Conservation (phyloP, 2,888 invertebrate genomes). For the Gisinianus flammeolus region DNA sequence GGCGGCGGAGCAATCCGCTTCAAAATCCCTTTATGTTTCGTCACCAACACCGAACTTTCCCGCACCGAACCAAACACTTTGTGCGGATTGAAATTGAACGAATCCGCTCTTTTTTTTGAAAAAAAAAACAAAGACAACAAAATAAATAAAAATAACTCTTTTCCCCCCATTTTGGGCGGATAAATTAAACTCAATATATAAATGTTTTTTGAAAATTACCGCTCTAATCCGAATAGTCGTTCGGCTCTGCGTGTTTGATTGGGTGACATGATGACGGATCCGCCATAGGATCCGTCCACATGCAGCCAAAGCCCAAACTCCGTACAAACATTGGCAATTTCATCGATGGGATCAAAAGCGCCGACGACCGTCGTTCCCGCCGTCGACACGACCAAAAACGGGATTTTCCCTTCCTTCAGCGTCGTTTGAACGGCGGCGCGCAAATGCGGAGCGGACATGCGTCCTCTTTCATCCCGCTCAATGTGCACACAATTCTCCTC, state of each 20-base stretch:
- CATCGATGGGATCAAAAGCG: slow-evolving; percentile 74
- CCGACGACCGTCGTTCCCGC: not conserved
- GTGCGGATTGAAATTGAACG: slow-evolving; percentile 17
- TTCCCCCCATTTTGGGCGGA: not conserved
- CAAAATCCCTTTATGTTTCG: not conserved
- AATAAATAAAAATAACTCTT: not conserved
- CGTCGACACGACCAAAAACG: not conserved
- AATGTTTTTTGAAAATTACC: slow-evolving; percentile 9
- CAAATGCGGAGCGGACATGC: not conserved
- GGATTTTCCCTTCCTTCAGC: not conserved
- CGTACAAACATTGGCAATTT: slow-evolving; percentile 76
- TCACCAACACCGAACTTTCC: not conserved
- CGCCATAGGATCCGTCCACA: slow-evolving; percentile 40
- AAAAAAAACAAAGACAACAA: not conserved
- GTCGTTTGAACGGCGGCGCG: not conserved
- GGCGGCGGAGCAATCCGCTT: not conserved
- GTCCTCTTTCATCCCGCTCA: not conserved
- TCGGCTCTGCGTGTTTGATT: not conserved
- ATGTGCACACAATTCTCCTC: slow-evolving; percentile 1
- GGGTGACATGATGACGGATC: slow-evolving; percentile 43
- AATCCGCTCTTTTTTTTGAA: not conserved
- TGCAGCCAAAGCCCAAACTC: slow-evolving; percentile 71
- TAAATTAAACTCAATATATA: not conserved
- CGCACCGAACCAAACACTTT: slow-evolving; percentile 2
- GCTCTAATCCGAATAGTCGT: slow-evolving; percentile 41